Base-by-base conservation (phyloP, 2,113 vertebrate species). In the Sardina pilchardus region DNA sequence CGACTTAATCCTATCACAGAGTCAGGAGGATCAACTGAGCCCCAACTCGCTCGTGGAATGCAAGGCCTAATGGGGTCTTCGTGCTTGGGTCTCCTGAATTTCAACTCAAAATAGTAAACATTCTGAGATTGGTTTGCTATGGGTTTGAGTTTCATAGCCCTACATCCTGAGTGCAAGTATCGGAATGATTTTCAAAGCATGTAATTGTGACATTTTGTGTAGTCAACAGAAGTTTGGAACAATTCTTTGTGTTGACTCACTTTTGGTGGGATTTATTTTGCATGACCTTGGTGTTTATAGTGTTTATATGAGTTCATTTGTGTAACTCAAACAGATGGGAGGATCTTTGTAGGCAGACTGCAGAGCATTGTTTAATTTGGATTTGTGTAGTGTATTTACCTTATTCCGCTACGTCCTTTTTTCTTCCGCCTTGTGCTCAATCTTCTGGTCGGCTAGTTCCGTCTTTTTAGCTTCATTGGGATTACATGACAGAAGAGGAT, bases 1-100 rank as follows among this genome's bases (percentile, higher is more conserved):
- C 83, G 53, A 83, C 84, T 88, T 94, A 93, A 94, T 94, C 91
- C 92, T 88, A 84, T 92, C 88, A 89, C 81, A 88, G 88, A 87
- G 82, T 85, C 87, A 87, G 88, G 24, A 87, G 89, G 90, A 90
- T 92, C 90, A 88, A 84, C 67, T 59, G 24, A 90, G 82, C 87
- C 83, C 53, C 89, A 89, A 90, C 78, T 44, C 90, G 78, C 87
- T 84, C 43, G 36, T 50, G 84, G 83, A 86, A 78, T 48, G 48
- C 10, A 34, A 75, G 10, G 0, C 24, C 42, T 21, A 34, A 43
- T 63, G 63, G 71, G 71, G 53, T 17, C 12, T 78, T 78, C 71
- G 30, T 78, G 34, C 30, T 78, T 12, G 10, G 30, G 10, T 78
- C 71, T 78, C 71, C 9, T 10, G 71, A 16, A 16, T 78, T 36